A percentile compares a stretch with the other conserved stretches of the same genome.
These are phyloP conservation scores for Gavia stellata DNA, from an alignment of 2,113 vertebrate genomes.

Conservation along the genomic window DNA sequence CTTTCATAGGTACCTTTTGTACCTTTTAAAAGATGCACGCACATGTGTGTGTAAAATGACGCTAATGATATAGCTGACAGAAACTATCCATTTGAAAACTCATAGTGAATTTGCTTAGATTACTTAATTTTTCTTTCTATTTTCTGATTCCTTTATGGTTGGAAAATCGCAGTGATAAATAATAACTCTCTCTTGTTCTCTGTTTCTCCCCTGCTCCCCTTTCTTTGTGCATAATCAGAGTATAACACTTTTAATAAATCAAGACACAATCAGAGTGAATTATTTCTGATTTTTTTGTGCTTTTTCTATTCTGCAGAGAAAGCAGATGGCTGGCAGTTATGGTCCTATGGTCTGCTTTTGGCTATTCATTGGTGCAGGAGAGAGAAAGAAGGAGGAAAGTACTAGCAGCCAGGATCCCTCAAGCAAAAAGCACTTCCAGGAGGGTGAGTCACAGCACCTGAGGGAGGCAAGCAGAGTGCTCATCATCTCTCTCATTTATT, in stretches of 20 bases:
- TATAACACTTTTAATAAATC: not conserved
- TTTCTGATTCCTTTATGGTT: not conserved
- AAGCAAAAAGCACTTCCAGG: conserved; percentile 10
- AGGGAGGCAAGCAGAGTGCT: conserved; percentile 17
- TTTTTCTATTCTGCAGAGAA: conserved; percentile 1
- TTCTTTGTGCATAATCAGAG: not conserved
- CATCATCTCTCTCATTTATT: conserved; percentile 48
- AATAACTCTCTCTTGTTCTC: not conserved
- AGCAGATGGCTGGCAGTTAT: conserved; percentile 50
- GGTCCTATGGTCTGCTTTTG: not conserved
- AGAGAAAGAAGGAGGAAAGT: conserved; percentile 20
- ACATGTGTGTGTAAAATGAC: not conserved
- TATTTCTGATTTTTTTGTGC: not conserved
- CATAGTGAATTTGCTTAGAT: not conserved
- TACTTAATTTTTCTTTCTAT: not conserved
- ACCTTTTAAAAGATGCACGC: not conserved
- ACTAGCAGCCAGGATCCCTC: not conserved
- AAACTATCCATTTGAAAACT: not conserved
- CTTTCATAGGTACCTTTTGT: not conserved
- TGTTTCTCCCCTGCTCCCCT: not conserved
- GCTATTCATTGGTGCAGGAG: conserved; percentile 24
- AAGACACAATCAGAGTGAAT: not conserved
- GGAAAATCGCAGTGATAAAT: not conserved
- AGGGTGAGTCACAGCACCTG: conserved; percentile 44
- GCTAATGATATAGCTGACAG: not conserved